A percentile compares a stretch with the other conserved stretches of the same genome.
phyloP scores from a whole-genome alignment of 1,140 invertebrate genomes.

The Cotesia glomerata region DNA sequence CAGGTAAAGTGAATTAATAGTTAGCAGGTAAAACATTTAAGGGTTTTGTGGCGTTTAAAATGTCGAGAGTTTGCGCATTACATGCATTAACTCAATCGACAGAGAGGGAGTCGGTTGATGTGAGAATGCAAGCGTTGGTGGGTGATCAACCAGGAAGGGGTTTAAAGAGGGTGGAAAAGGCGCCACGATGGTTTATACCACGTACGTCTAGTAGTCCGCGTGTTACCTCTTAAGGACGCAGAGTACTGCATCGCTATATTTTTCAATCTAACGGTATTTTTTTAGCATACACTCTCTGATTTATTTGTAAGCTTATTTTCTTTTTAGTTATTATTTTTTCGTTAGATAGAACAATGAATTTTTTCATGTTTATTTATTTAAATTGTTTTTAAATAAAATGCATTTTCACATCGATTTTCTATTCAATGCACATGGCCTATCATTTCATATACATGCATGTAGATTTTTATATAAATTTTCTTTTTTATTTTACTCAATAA shows the following conservation, averaged over 20 bases:
- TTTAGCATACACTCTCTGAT: not conserved
- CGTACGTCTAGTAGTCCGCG: slow-evolving; percentile 44
- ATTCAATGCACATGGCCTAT: too few species aligned
- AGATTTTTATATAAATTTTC: too few species aligned
- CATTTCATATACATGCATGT: too few species aligned
- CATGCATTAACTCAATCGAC: slow-evolving; percentile 11
- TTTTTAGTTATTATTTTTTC: not conserved
- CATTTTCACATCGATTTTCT: too few species aligned
- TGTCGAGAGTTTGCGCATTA: slow-evolving; percentile 33
- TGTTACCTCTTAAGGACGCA: slow-evolving; percentile 42
- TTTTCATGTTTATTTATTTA: not conserved
- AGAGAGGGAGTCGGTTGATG: not conserved
- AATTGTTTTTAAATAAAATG: too few species aligned
- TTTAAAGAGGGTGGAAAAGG: slow-evolving; percentile 32
- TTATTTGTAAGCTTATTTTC: not conserved
- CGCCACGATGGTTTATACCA: slow-evolving; percentile 41
- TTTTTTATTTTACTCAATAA: too few species aligned
- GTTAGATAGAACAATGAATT: not conserved
- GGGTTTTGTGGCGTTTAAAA: slow-evolving; percentile 23
- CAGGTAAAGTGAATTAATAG: not conserved
- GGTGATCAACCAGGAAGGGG: slow-evolving; percentile 8
- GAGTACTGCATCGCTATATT: slow-evolving; percentile 33
- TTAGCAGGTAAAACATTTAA: too few species aligned
- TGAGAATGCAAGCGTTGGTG: slow-evolving; percentile 5
- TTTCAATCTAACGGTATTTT: slow-evolving; percentile 5